Evolutionary conservation across 2,113 vertebrate species (phyloP), one percentile per base, ranked within the genome.

Genomic region (Xiphorhynchus elegans): DNA sequence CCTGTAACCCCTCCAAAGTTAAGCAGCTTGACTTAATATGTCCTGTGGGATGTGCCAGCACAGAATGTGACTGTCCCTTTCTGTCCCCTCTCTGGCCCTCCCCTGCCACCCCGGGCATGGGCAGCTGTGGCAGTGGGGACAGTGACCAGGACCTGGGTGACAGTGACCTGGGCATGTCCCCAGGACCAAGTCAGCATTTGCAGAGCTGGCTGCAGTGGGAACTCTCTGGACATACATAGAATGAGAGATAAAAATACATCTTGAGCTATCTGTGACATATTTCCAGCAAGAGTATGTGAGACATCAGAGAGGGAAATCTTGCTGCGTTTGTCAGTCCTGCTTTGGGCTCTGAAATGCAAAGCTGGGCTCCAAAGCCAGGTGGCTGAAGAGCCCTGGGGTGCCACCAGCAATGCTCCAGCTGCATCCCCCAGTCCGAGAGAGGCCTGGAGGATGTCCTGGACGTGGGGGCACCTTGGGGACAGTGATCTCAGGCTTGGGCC

Each of bases 341-440:
- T 64, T 63, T n/a, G 82, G 37, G 21, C 80, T 72, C 58, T 29
- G 76, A 13, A 14, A 10, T 6, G 25, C 60, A 39, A 59, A 75
- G 42, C 37, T 4, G 37, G 52, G 33, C 82, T 81, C 44, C 63
- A 14, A n/a, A 24, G 23, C 31, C 5, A 0, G 2, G 25, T 1
- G 40, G 35, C 18, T 42, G 66, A 42, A 62, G n/a, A 55, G 52
- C 17, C 35, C 60, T 4, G 2, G 47, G 31, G 59, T 68, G 64
- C 39, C 40, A 19, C 39, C 68, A 35, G 26, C 47, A 10, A 0
- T 0, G 8, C 13, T 23, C 24, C 67, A 47, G 46, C 68, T 3
- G 3, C 37, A 10, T 16, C 52, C 37, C 56, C 12, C 26, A 1
- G 37, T 0, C 21, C 73, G 47, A 7, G 1, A 31, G 52, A 33